A percentile compares a stretch with the other conserved stretches of the same genome.
Evolutionary conservation across 2,888 invertebrate genomes (phyloP).

Genomic region (Temnothorax rugatulus): DNA sequence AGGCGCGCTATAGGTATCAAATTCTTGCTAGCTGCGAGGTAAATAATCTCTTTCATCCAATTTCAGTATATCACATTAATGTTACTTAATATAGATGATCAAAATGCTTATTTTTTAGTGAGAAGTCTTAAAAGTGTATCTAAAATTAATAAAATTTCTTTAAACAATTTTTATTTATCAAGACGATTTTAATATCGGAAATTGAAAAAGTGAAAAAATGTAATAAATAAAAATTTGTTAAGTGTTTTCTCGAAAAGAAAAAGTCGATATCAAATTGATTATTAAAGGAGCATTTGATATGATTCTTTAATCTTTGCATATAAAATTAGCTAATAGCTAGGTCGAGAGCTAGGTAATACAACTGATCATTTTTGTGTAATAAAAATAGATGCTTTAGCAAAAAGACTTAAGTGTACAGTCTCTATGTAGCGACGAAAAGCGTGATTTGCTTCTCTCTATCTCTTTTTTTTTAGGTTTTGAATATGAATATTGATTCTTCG

Average conservation of each 20-base stretch:
- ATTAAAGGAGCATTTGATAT: no score
- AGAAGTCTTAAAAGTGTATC: not conserved
- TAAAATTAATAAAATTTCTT: not conserved
- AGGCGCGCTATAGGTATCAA: not conserved
- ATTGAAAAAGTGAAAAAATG: not conserved
- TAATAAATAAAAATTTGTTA: not conserved
- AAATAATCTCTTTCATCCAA: not conserved
- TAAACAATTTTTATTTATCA: not conserved
- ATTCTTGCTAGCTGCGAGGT: constrained; percentile 9
- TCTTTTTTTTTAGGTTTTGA: not conserved
- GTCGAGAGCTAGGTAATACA: not conserved
- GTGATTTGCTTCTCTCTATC: not conserved
- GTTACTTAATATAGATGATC: constrained; percentile 1
- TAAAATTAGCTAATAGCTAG: not conserved
- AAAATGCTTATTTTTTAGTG: not conserved
- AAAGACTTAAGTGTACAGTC: not conserved
- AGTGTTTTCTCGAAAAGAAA: not conserved
- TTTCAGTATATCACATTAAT: not conserved
- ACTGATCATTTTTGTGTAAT: not conserved
- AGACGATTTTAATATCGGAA: not conserved
- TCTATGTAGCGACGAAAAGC: not conserved
- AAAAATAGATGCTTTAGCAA: not conserved
- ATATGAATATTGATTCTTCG: not conserved
- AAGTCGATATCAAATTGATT: not conserved
- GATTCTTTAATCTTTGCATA: not conserved